Conservation (phyloP, 2,888 invertebrate genomes). For the Synanthedon andrenaeformis region DNA sequence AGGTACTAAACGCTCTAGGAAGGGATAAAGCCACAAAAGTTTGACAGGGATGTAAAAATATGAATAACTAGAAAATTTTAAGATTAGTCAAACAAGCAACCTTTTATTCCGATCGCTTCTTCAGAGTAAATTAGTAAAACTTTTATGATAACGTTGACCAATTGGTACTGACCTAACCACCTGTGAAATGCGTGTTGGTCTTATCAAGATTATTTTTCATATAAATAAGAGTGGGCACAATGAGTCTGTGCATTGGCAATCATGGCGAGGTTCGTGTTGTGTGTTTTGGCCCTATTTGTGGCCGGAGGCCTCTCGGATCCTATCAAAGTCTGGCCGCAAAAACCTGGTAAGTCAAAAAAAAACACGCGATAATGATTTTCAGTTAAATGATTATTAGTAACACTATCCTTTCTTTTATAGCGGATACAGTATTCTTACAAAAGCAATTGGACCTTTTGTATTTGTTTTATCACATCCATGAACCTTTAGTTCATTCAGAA, state of each 20-base stretch:
- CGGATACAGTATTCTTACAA: slow-evolving; percentile 54
- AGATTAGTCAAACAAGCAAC: too few species aligned
- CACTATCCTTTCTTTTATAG: slow-evolving; percentile 30
- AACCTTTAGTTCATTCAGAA: slow-evolving; percentile 68
- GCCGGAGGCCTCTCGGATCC: slow-evolving; percentile 41
- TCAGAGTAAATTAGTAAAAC: too few species aligned
- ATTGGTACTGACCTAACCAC: not conserved
- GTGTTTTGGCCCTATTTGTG: slow-evolving; percentile 36
- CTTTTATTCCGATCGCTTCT: too few species aligned
- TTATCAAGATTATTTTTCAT: slow-evolving; percentile 2
- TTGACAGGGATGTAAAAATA: too few species aligned
- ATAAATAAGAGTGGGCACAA: slow-evolving; percentile 15
- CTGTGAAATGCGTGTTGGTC: not conserved
- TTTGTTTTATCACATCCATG: slow-evolving; percentile 65
- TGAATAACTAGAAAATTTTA: too few species aligned
- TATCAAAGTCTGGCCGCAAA: slow-evolving; percentile 23
- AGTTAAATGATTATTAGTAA: not conserved
- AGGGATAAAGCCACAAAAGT: too few species aligned
- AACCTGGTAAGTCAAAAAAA: slow-evolving; percentile 37
- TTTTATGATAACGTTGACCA: too few species aligned
- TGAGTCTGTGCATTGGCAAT: slow-evolving; percentile 21
- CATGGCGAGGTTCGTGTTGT: slow-evolving; percentile 48
- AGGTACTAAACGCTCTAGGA: too few species aligned
- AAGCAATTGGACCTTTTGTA: slow-evolving; percentile 52
- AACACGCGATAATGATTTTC: too few species aligned